These are phyloP conservation scores for Sinodicranocentrus sp. DNA, from an alignment of 2,888 invertebrate species.

Conservation along the genomic window DNA sequence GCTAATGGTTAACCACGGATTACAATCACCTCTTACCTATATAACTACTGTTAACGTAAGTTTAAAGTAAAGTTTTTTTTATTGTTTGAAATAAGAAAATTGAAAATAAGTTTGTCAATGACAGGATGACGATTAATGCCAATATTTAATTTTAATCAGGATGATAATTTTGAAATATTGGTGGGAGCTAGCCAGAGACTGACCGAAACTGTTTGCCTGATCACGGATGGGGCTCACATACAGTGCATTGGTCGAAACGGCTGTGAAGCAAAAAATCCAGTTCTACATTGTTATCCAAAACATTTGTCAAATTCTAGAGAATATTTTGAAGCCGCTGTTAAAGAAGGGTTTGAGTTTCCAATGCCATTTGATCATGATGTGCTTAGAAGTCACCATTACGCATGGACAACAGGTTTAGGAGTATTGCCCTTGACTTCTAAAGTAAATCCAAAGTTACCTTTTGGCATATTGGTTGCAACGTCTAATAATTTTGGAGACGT, in stretches of 20 bases:
- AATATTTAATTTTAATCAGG: slow-evolving; percentile 39
- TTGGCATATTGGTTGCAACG: slow-evolving; percentile 58
- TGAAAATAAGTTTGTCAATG: neutral
- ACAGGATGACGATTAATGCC: neutral
- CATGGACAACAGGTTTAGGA: slow-evolving; percentile 74
- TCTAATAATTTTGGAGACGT: slow-evolving; percentile 73
- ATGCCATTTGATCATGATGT: slow-evolving; percentile 54
- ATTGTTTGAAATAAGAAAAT: slow-evolving; percentile 10
- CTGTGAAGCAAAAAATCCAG: slow-evolving; percentile 69
- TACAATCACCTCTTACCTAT: slow-evolving; percentile 70
- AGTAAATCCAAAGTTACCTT: slow-evolving; percentile 32
- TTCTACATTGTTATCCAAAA: slow-evolving; percentile 70
- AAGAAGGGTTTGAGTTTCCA: slow-evolving; percentile 43
- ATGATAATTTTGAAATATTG: slow-evolving; percentile 70
- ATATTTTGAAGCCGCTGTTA: slow-evolving; percentile 53
- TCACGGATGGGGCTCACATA: slow-evolving; percentile 69
- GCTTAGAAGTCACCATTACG: slow-evolving; percentile 65
- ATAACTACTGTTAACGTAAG: slow-evolving; percentile 63
- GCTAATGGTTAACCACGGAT: slow-evolving; percentile 70
- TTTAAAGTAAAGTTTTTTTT: neutral
- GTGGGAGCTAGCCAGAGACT: slow-evolving; percentile 70
- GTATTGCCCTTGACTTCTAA: slow-evolving; percentile 13
- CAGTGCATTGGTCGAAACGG: slow-evolving; percentile 62
- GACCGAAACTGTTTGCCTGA: slow-evolving; percentile 68
- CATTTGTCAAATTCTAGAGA: slow-evolving; percentile 69